phyloP scores from a whole-genome alignment of 2,113 vertebrate genomes.

The Nibea coibor region DNA sequence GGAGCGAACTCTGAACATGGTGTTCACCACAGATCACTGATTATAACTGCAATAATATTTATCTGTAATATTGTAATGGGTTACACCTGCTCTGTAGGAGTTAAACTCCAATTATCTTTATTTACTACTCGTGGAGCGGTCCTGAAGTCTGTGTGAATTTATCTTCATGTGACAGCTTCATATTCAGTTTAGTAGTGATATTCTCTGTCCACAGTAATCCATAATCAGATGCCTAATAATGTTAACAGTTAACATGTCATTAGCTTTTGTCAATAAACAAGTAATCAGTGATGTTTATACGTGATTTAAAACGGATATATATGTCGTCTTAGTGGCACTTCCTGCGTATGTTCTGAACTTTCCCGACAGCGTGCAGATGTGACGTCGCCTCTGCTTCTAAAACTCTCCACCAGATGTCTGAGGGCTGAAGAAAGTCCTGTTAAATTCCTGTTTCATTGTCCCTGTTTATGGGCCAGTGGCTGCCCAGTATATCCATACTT shows the following conservation, averaged over 20 bases:
- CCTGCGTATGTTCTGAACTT: not conserved
- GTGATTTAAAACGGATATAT: not conserved
- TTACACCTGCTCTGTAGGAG: not conserved
- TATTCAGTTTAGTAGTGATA: not conserved
- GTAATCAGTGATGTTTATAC: not conserved
- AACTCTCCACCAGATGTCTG: constrained; percentile 58
- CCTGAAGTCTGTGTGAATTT: not conserved
- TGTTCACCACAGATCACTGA: constrained; percentile 11
- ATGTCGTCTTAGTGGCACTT: not conserved
- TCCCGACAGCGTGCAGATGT: constrained; percentile 24
- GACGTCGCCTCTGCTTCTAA: constrained; percentile 30
- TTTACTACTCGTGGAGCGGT: not conserved
- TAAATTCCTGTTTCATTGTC: constrained; percentile 61
- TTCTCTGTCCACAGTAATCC: not conserved
- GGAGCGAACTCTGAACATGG: not conserved
- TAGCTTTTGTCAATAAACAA: not conserved
- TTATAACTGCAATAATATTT: not conserved
- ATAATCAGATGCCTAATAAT: not conserved
- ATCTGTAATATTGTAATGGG: not conserved
- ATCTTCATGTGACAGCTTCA: not conserved
- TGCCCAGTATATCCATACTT: constrained; percentile 46
- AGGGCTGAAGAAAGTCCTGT: constrained; percentile 22
- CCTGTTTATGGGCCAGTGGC: constrained; percentile 51
- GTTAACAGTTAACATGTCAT: not conserved
- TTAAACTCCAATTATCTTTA: not conserved